Percentiles rank a stretch among this genome's conserved stretches.
Evolutionary conservation across 2,888 invertebrate species (phyloP).

Genomic region (Trissonchulus latispiculum): DNA sequence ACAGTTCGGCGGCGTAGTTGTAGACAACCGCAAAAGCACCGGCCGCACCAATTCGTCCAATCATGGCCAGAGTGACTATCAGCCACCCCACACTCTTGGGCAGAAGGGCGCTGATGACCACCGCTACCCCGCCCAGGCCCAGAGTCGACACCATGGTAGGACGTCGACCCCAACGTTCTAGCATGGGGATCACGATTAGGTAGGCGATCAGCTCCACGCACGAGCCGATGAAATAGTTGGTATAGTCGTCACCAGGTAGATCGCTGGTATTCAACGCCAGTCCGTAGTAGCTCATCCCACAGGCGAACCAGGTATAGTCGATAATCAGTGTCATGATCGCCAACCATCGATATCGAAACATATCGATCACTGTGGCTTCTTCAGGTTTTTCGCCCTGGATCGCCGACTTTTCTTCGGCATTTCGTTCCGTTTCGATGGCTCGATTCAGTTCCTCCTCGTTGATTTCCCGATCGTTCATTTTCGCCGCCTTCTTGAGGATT

Average conservation of each 20-base stretch:
- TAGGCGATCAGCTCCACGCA: constrained; percentile 21
- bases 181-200: background rate
- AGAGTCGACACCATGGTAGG: constrained; percentile 10
- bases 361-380: too few relatives aligned
- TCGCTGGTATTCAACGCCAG: constrained; percentile 22
- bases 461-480: constrained; percentile 10
- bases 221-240: constrained; percentile 18
- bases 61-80: constrained; percentile 7
- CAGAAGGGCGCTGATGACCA: constrained; percentile 8
- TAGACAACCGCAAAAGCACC: constrained; percentile 24
- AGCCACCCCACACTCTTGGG: background rate
- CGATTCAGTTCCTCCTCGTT: too few relatives aligned
- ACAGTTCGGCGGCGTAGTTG: constrained; percentile 24
- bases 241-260: constrained; percentile 21
- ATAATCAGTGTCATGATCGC: constrained; percentile 20
- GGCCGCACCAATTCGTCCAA: constrained; percentile 19
- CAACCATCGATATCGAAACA: constrained; percentile 15
- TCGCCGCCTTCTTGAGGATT: background rate
- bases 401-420: too few relatives aligned
- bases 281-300: constrained; percentile 22
- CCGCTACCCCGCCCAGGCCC: constrained; percentile 10
- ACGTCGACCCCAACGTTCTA: constrained; percentile 19
- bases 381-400: too few relatives aligned
- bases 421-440: too few relatives aligned
- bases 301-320: constrained; percentile 21